A percentile compares a stretch with the other conserved stretches of the same genome.
phyloP scores from a whole-genome alignment of 1,140 invertebrate genomes.

The Phthorimaea operculella region DNA sequence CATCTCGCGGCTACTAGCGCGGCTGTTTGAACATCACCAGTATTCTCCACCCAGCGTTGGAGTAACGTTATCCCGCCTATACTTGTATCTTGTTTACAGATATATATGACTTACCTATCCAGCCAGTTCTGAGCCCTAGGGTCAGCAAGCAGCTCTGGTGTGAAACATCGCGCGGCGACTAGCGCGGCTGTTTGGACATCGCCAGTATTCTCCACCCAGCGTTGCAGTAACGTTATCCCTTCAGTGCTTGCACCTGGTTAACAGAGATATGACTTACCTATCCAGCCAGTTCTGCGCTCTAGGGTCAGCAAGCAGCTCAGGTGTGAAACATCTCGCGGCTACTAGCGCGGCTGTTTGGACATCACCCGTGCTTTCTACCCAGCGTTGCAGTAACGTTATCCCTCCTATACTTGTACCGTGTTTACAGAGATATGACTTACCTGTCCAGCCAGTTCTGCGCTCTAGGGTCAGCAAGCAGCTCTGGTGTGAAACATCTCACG shows the following conservation, averaged over 20 bases:
- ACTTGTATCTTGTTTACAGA: slow-evolving; percentile 62
- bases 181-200: slow-evolving; percentile 93
- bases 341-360: too few relatives aligned
- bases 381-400: too few relatives aligned
- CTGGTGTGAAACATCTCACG: slow-evolving; percentile 76
- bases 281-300: too few relatives aligned
- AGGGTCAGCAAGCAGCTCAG: too few relatives aligned
- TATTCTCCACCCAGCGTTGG: too few relatives aligned
- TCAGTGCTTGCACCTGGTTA: slow-evolving; percentile 60
- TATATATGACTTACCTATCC: slow-evolving; percentile 71
- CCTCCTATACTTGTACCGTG: slow-evolving; percentile 76
- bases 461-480: slow-evolving; percentile 70
- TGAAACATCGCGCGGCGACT: slow-evolving; percentile 79
- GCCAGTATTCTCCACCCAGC: slow-evolving; percentile 88
- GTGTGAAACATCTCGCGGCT: too few relatives aligned
- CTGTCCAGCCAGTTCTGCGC: slow-evolving; percentile 75
- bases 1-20: too few relatives aligned
- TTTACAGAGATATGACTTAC: too few relatives aligned
- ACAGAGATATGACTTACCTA: too few relatives aligned
- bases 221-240: slow-evolving; percentile 84
- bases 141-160: slow-evolving; percentile 73
- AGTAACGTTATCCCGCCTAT: slow-evolving; percentile 81
- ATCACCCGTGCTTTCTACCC: too few relatives aligned
- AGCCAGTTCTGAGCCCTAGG: slow-evolving; percentile 72
- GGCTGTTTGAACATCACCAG: too few relatives aligned